Base-by-base conservation (phyloP, 2,113 vertebrate species). In the Chlorocebus sabaeus region DNA sequence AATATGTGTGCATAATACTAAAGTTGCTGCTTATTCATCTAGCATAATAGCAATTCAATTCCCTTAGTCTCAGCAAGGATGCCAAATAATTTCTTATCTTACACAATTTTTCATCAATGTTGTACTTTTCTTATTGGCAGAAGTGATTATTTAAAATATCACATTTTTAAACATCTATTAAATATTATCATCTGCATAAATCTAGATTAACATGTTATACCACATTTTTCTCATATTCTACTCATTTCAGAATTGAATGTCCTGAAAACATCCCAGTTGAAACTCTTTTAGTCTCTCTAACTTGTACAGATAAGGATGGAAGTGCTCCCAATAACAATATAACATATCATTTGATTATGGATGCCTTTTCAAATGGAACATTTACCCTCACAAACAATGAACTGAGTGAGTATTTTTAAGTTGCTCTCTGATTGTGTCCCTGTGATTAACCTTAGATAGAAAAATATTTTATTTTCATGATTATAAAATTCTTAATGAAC, bases 321-420 rank as follows among this genome's bases (percentile, higher is more conserved):
- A 97, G 32, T 85, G 22, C 23, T 85, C 97, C 95, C 16, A 96
- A 83, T 91, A 98, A 98, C 55, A 64, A 98, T 95, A 96, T 98
- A 55, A 96, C 35, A 20, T 98, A 98, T 75, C 61, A 93, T 93
- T 97, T 98, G 95, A 98, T 97, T 92, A 8, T 45, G 23, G 96
- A 83, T 97, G 75, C 50, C 43, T 98, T 98, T 98, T 98, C 96
- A 96, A 94, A 97, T 96, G 96, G 96, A 98, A 98, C 93, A 85
- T 97, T 98, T 97, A 93, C 67, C 75, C 91, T 98, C 30, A 94
- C 16, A 95, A 96, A 94, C 96, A 98, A 98, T 98, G 93, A 98
- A 97, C 96, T 98, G n/a, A 98, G 88, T 98, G 97, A 98, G 97
- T 98, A 79, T 95, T 97, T 95, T 90, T 81, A 96, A 95, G 6